Percentiles rank a stretch among this genome's conserved stretches.
Evolutionary conservation across 2,888 invertebrate species (phyloP).

Genomic region (Monoplex corrugatus): DNA sequence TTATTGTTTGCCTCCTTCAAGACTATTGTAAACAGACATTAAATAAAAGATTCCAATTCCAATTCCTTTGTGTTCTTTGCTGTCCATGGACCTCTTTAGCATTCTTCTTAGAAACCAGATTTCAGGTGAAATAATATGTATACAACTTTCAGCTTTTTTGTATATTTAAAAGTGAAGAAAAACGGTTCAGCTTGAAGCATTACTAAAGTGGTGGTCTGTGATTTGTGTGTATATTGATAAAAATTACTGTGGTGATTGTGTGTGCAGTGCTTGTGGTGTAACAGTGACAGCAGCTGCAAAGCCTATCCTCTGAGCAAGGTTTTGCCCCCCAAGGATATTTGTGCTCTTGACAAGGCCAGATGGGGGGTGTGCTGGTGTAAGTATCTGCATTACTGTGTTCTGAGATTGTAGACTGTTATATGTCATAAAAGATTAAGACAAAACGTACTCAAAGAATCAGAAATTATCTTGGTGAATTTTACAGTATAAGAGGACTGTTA

Average conservation of each 20-base stretch:
- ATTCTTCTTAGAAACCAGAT: no score
- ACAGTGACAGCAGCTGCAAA: conserved; percentile 62
- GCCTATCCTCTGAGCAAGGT: conserved; percentile 69
- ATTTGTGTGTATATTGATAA: conserved; percentile 74
- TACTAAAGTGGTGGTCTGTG: neutral
- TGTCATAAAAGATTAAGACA: neutral
- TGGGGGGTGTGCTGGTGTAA: conserved; percentile 77
- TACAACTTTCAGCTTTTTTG: no score
- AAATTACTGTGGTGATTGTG: neutral
- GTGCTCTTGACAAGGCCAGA: conserved; percentile 70
- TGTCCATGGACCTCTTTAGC: no score
- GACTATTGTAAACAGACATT: no score
- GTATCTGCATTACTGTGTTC: conserved; percentile 53
- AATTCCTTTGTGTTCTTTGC: no score
- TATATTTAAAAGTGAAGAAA: neutral
- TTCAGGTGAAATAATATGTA: no score
- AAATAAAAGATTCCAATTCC: no score
- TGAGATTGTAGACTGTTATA: neutral
- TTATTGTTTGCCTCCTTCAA: no score
- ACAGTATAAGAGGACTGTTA: no score
- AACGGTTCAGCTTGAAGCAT: neutral
- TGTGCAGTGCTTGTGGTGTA: conserved; percentile 74
- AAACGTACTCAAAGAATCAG: neutral
- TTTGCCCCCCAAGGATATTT: conserved; percentile 61
- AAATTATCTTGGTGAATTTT: no score